Evolutionary conservation across 37 sponge, comb jelly and placozoan species (phyloP).

Genomic region (Corticium candelabrum): DNA sequence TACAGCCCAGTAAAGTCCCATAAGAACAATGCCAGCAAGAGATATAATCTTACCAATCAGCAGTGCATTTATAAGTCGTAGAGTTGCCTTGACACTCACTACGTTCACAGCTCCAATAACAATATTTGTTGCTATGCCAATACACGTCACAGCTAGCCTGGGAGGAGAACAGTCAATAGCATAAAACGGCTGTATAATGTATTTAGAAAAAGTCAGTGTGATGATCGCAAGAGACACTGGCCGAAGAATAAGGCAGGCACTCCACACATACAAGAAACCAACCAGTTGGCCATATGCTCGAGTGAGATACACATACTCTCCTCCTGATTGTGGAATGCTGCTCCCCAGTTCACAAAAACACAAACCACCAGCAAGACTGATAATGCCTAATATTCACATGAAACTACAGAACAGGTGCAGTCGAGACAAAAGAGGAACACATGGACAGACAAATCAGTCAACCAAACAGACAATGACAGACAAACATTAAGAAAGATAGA

Average conservation of each 20-base stretch:
- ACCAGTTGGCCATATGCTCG: background rate
- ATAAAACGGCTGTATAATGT: background rate
- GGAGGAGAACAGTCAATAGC: too few relatives aligned
- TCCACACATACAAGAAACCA: background rate
- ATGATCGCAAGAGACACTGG: background rate
- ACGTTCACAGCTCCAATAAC: background rate
- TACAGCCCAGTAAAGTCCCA: background rate
- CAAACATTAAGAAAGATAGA: too few relatives aligned
- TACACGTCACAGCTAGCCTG: too few relatives aligned
- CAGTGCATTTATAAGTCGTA: background rate
- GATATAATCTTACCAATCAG: background rate
- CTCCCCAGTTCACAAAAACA: constrained; percentile 3
- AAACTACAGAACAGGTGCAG: too few relatives aligned
- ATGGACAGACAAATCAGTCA: too few relatives aligned
- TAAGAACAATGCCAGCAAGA: background rate
- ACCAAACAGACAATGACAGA: too few relatives aligned
- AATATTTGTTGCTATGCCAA: too few relatives aligned
- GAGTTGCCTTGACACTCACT: background rate
- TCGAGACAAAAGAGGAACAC: too few relatives aligned
- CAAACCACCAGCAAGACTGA: background rate
- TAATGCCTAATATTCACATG: too few relatives aligned
- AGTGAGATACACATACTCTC: background rate
- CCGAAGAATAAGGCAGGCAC: background rate
- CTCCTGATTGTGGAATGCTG: constrained; percentile 7
- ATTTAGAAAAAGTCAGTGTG: background rate